Evolutionary conservation across 1,140 invertebrate genomes (phyloP), one percentile per base, ranked within the genome.

Genomic region (Mycetomoellerius zeteki): DNA sequence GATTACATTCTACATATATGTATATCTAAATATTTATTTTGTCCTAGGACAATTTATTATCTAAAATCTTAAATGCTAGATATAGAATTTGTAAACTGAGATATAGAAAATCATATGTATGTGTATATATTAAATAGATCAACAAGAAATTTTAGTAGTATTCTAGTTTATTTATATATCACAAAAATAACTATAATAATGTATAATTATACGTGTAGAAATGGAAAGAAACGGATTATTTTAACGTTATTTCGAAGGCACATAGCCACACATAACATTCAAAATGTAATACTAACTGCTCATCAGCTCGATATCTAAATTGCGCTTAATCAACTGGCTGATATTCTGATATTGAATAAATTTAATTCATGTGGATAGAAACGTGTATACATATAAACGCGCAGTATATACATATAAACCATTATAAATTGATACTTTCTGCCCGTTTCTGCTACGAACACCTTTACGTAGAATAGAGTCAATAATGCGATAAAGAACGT

Each of bases 281-380:
- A 37, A 5, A 3, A 3, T 52, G 5, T 33, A 67, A 50, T 69
- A 54, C 37, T 54, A 80, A n/a, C 14, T 10, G 16, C n/a, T 30
- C 19, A 77, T 65, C 1, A 10, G 19, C 8, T 58, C 12, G 58
- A 27, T 62, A 33, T 65, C 12, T 52, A 67, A 50, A 33, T 30
- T 65, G 12, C 27, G 19, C 1, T 43, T 50, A 65, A 30, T 76
- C 73, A 60, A n/a, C 2, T 33, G 19, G 10, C 47, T 67, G 21
- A 80, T 67, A 21, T 54, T 80, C n/a, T 33, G 27, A 65, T 3
- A 30, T 12, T 69, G n/a, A 37, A 80, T 52, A 67, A 69, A 80
- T 80, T 67, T 69, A 27, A 80, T 37, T 80, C 47, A 80, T 27
- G 27, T 80, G 43, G 58, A 69, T 0, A 10, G 43, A 52, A 69